Evolutionary conservation across 2,888 invertebrate species (phyloP).

Genomic region (Synergus itoensis): DNA sequence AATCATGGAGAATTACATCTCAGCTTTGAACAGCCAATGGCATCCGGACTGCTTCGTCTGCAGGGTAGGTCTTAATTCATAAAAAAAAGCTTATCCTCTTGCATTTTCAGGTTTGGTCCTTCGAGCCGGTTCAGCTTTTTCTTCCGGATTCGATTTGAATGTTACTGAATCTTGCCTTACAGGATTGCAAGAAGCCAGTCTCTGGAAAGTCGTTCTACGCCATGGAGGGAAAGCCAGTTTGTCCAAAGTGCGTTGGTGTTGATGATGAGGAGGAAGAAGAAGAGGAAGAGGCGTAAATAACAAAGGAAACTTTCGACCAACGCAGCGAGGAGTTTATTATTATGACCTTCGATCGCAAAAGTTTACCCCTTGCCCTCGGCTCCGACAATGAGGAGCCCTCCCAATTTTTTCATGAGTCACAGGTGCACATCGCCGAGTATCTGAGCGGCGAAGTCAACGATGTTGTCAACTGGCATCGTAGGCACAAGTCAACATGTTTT

Average conservation of each 20-base stretch:
- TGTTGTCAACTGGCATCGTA: not conserved
- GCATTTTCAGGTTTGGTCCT: not conserved
- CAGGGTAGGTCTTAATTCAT: constrained; percentile 86
- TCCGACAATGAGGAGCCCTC: constrained; percentile 66
- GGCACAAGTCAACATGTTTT: not conserved
- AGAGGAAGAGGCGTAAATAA: constrained; percentile 68
- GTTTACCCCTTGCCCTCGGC: constrained; percentile 64
- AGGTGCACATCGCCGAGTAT: constrained; percentile 23
- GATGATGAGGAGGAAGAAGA: constrained; percentile 88
- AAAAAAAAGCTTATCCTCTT: not conserved
- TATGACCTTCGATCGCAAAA: constrained; percentile 7
- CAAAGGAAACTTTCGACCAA: constrained; percentile 31
- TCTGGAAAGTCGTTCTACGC: constrained; percentile 98
- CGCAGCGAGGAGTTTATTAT: constrained; percentile 18
- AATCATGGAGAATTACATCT: constrained; percentile 99
- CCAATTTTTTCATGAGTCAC: constrained; percentile 40
- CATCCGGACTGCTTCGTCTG: constrained; percentile 99
- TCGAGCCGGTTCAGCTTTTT: not conserved
- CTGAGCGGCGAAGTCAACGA: not conserved
- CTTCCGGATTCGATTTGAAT: constrained; percentile 12
- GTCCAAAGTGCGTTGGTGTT: constrained; percentile 94
- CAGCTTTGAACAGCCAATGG: constrained; percentile 98
- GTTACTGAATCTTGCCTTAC: constrained; percentile 58
- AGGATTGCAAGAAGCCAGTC: constrained; percentile 97
- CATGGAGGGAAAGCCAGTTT: constrained; percentile 97